A percentile compares a stretch with the other conserved stretches of the same genome.
These are phyloP conservation scores for Torymus aiolomorphi DNA, from an alignment of 2,888 invertebrate species.

Conservation along the genomic window DNA sequence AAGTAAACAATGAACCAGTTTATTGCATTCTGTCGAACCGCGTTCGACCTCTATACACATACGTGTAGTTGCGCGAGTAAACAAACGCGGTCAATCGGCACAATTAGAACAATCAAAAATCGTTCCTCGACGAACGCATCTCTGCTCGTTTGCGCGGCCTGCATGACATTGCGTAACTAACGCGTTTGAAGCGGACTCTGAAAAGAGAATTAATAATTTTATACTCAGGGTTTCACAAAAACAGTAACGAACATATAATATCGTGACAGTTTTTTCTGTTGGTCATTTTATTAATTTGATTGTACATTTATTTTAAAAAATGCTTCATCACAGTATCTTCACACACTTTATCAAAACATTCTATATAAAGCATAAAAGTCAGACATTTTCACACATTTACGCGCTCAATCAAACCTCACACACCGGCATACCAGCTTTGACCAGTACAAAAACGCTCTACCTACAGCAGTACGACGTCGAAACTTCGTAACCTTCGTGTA, in stretches of 20 bases:
- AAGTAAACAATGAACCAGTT: constrained; percentile 23
- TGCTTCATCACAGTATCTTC: too few species aligned
- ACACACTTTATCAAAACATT: too few species aligned
- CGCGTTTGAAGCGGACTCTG: not conserved
- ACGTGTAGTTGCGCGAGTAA: constrained; percentile 5
- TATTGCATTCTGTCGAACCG: not conserved
- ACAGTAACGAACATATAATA: not conserved
- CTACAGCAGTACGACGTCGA: too few species aligned
- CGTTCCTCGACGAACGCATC: not conserved
- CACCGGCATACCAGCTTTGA: too few species aligned
- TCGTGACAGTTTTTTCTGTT: too few species aligned
- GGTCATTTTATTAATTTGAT: too few species aligned
- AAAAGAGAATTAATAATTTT: not conserved
- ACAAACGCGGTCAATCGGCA: constrained; percentile 36
- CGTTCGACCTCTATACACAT: not conserved
- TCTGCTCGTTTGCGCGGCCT: not conserved
- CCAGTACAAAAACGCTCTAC: too few species aligned
- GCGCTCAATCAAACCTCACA: too few species aligned
- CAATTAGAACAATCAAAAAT: constrained; percentile 49
- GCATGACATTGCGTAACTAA: constrained; percentile 20
- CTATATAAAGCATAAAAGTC: too few species aligned
- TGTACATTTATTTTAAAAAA: too few species aligned
- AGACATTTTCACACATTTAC: too few species aligned
- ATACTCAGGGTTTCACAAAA: not conserved
- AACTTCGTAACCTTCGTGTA: too few species aligned